phyloP scores from a whole-genome alignment of 2,797 vertebrate genomes.

The Pipistrellus pygmaeus region DNA sequence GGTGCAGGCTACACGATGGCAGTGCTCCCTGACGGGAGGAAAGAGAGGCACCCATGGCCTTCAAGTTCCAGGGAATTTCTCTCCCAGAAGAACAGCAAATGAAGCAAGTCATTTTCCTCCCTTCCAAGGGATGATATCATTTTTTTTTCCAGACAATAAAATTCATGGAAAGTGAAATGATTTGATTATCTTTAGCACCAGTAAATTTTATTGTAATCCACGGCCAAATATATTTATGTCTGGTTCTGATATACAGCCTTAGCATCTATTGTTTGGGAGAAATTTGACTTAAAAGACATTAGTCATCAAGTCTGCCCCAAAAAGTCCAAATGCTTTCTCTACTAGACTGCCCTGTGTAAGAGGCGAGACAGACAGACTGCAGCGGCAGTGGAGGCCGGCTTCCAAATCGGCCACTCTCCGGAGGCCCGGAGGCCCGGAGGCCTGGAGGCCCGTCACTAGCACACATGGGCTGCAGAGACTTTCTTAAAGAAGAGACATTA shows the following conservation, averaged over 20 bases:
- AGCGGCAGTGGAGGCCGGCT: neutral
- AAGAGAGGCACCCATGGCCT: neutral
- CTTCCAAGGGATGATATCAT: conserved; percentile 41
- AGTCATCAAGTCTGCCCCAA: conserved; percentile 35
- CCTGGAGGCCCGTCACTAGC: neutral
- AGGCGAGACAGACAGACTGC: neutral
- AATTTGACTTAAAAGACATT: conserved; percentile 69
- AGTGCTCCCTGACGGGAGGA: neutral
- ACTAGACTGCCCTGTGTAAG: neutral
- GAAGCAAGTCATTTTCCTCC: conserved; percentile 9
- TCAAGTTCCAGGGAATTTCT: conserved; percentile 48
- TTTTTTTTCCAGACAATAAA: conserved; percentile 67
- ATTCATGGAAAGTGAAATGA: conserved; percentile 69
- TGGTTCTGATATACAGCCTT: conserved; percentile 65
- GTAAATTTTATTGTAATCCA: conserved; percentile 69
- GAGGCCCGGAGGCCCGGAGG: neutral
- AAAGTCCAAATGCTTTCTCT: conserved; percentile 40
- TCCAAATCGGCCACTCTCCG: neutral
- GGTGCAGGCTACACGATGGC: no score
- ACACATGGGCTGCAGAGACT: neutral
- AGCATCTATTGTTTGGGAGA: conserved; percentile 56
- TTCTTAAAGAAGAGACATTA: neutral
- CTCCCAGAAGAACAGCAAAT: conserved; percentile 35
- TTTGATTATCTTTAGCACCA: conserved; percentile 73
- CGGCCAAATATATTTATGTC: conserved; percentile 64